phyloP scores from a whole-genome alignment of 2,888 invertebrate species.

The Hirtodrosophila duncani region DNA sequence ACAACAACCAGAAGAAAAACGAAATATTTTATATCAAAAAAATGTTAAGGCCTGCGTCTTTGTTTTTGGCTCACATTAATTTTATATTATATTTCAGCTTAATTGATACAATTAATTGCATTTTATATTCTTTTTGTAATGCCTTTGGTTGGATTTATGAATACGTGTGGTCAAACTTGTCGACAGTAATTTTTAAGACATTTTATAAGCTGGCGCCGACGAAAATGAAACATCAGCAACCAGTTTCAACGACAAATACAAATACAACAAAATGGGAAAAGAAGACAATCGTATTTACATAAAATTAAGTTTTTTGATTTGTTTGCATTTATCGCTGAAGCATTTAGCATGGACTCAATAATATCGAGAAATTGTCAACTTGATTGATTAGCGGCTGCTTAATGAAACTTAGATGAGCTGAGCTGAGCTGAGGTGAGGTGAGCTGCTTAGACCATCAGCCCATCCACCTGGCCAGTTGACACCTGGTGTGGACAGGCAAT shows the following conservation, averaged over 20 bases:
- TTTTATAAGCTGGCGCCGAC: slow-evolving; percentile 23
- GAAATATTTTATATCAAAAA: too few species aligned
- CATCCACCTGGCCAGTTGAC: too few species aligned
- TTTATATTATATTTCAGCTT: slow-evolving; percentile 11
- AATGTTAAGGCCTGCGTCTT: too few species aligned
- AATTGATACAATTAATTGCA: slow-evolving; percentile 39
- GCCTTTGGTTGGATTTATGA: slow-evolving; percentile 18
- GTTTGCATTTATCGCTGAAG: slow-evolving; percentile 25
- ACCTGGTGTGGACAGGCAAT: too few species aligned
- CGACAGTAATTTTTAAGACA: slow-evolving; percentile 28
- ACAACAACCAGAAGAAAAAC: slow-evolving; percentile 4
- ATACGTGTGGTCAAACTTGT: slow-evolving; percentile 25
- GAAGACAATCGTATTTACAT: slow-evolving; percentile 39
- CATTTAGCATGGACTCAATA: slow-evolving; percentile 41
- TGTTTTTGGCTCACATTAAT: slow-evolving; percentile 19
- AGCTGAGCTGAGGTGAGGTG: too few species aligned
- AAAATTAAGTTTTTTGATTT: slow-evolving; percentile 44
- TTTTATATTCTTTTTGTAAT: slow-evolving; percentile 31
- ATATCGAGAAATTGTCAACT: slow-evolving; percentile 32
- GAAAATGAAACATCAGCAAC: slow-evolving; percentile 26
- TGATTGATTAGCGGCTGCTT: slow-evolving; percentile 35
- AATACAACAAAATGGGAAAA: slow-evolving; percentile 17
- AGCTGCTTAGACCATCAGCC: too few species aligned
- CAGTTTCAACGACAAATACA: slow-evolving; percentile 5
- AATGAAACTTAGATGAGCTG: slow-evolving; percentile 1